These are phyloP conservation scores for Epizoanthus scotinus DNA, from an alignment of 92 coral and sea anemone genomes.

Conservation along the genomic window DNA sequence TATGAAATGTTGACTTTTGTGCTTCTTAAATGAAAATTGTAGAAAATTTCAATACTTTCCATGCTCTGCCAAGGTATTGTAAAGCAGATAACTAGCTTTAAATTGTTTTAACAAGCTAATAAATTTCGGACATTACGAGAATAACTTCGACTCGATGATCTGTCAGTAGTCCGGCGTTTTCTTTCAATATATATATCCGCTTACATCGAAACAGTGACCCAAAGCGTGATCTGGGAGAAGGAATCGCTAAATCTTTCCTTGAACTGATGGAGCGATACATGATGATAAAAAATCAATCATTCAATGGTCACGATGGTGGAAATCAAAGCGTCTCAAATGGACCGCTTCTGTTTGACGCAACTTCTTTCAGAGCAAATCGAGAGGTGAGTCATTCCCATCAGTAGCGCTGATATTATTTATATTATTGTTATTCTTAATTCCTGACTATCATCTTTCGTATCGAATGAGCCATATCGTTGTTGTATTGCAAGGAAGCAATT, in stretches of 20 bases:
- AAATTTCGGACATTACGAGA: constrained; percentile 7
- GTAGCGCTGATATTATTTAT: background rate
- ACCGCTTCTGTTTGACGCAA: constrained; percentile 81
- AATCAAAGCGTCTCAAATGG: constrained; percentile 18
- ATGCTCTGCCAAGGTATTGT: too few relatives aligned
- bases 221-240: constrained; percentile 69
- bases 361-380: constrained; percentile 82
- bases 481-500: too few relatives aligned
- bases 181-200: background rate
- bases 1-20: too few relatives aligned
- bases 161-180: background rate
- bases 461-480: too few relatives aligned
- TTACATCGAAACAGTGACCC: constrained; percentile 58
- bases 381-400: constrained; percentile 58
- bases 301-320: background rate
- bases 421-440: too few relatives aligned
- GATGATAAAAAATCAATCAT: constrained; percentile 66
- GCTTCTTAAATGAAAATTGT: too few relatives aligned
- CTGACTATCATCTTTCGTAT: too few relatives aligned
- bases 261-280: constrained; percentile 85
- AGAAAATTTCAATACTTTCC: too few relatives aligned
- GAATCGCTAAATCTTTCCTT: constrained; percentile 74
- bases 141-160: background rate
- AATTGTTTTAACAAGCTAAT: too few relatives aligned
- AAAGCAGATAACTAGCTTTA: too few relatives aligned